These are phyloP conservation scores for Icerya purchasi DNA, from an alignment of 2,888 invertebrate species.

Conservation along the genomic window DNA sequence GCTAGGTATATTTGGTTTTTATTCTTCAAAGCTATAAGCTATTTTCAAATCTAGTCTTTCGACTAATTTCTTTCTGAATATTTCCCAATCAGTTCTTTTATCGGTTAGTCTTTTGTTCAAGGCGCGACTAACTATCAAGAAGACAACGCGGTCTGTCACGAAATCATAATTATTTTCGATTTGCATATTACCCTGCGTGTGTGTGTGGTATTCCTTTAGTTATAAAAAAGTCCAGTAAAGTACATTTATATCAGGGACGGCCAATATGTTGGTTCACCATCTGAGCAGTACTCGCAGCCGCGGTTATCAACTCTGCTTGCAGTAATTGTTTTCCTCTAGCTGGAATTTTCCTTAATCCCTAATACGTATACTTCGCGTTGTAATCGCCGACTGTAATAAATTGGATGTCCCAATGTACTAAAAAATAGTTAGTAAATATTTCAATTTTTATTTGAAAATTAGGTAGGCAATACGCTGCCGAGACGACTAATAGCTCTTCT, in stretches of 20 bases:
- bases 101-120: background rate
- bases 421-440: background rate
- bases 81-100: background rate
- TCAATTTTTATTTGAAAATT: background rate
- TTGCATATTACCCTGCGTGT: background rate
- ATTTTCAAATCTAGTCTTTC: background rate
- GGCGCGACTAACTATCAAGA: background rate
- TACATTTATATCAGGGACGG: background rate
- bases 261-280: background rate
- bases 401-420: background rate
- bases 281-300: background rate
- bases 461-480: background rate
- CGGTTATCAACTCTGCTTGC: background rate
- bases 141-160: background rate
- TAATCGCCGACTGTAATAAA: background rate
- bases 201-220: background rate
- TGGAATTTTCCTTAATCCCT: background rate
- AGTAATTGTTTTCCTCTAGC: background rate
- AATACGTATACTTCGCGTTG: background rate
- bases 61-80: background rate
- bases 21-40: background rate
- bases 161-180: background rate
- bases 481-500: background rate
- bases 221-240: background rate
- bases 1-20: too few species aligned